phyloP scores from a whole-genome alignment of 64 coral and sea anemone species.

The Hydrozoanthus tunicans region DNA sequence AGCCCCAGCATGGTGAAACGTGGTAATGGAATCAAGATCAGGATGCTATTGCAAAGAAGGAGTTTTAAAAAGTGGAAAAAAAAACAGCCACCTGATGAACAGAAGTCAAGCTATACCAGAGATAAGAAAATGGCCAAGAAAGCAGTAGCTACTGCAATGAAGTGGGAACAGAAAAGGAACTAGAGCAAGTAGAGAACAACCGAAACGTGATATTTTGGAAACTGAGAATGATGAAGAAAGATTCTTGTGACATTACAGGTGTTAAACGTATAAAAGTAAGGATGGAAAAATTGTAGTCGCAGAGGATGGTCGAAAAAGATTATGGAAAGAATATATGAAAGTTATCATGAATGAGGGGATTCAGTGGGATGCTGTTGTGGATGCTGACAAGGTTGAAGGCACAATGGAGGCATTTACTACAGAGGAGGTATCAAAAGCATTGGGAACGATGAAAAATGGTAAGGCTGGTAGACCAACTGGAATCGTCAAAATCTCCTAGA shows the following conservation, averaged over 20 bases:
- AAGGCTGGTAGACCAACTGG: too few species aligned
- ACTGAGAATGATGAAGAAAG: neutral
- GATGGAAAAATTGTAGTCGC: too few species aligned
- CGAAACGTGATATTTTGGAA: neutral
- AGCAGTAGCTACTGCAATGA: too few species aligned
- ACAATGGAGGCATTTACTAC: neutral
- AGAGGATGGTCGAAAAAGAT: conserved; percentile 2
- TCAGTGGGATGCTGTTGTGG: conserved; percentile 3
- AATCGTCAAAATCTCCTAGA: too few species aligned
- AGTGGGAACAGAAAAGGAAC: too few species aligned
- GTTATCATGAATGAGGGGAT: neutral
- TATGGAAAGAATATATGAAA: neutral
- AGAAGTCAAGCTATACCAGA: too few species aligned
- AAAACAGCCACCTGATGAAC: too few species aligned
- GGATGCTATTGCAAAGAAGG: neutral
- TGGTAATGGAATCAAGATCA: neutral
- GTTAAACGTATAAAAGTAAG: too few species aligned
- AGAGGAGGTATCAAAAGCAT: neutral
- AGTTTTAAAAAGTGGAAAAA: too few species aligned
- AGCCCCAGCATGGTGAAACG: too few species aligned
- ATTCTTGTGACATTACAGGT: neutral
- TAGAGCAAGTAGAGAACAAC: neutral
- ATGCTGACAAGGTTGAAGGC: neutral
- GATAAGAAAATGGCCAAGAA: too few species aligned
- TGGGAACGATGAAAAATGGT: neutral